Conservation (phyloP, 2,797 vertebrate species). For the Champsocephalus gunnari region DNA sequence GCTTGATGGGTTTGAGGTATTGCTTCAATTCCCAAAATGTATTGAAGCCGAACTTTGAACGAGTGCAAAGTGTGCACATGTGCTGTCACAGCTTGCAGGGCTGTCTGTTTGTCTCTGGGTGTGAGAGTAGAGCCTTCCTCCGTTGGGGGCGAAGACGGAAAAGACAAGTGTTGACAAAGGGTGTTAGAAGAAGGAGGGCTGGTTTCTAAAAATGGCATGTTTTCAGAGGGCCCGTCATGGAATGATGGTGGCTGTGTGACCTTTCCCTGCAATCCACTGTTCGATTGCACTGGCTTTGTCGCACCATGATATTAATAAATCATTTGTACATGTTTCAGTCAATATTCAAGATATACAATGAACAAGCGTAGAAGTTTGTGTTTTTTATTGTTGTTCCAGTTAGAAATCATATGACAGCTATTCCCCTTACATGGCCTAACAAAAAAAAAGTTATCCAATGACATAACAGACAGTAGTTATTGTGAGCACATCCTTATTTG, state of each 20-base stretch:
- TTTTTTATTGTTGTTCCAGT: constrained; percentile 8
- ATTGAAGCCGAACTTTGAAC: constrained; percentile 61
- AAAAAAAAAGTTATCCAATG: constrained; percentile 16
- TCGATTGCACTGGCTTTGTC: constrained; percentile 42
- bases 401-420: constrained; percentile 7
- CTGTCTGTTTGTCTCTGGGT: constrained; percentile 47
- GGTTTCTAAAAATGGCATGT: constrained; percentile 44
- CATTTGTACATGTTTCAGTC: constrained; percentile 14
- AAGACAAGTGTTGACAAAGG: constrained; percentile 67
- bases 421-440: not conserved
- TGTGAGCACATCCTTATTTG: not conserved
- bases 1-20: constrained; percentile 57
- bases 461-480: constrained; percentile 4
- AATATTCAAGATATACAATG: not conserved
- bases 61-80: constrained; percentile 57
- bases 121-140: constrained; percentile 55
- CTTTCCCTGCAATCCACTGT: constrained; percentile 32
- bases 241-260: constrained; percentile 40
- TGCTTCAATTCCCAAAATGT: constrained; percentile 59
- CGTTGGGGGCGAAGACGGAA: constrained; percentile 57
- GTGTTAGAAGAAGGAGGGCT: constrained; percentile 51
- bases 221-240: constrained; percentile 26
- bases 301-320: constrained; percentile 14
- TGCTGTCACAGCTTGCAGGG: constrained; percentile 63
- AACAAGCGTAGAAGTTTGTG: not conserved